These are phyloP conservation scores for Helostoma temminkii DNA, from an alignment of 2,797 vertebrate species.

Conservation along the genomic window DNA sequence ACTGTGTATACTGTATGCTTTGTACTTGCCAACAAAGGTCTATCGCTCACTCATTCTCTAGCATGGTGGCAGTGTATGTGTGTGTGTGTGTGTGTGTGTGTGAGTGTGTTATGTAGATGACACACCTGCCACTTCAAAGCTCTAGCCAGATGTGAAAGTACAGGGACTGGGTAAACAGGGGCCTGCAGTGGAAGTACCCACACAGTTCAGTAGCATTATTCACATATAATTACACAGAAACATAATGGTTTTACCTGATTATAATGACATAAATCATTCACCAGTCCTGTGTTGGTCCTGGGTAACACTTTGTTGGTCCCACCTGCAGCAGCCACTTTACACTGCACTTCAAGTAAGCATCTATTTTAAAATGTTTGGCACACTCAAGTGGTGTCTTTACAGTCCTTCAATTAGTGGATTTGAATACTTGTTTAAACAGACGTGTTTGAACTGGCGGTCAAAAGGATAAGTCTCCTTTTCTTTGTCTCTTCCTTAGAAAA, in stretches of 20 bases:
- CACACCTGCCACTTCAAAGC: slow-evolving; percentile 81
- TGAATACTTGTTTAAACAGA: background rate
- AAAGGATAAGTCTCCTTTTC: background rate
- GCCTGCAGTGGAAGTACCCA: slow-evolving; percentile 63
- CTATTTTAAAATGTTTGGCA: slow-evolving; percentile 5
- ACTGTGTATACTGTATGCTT: slow-evolving; percentile 50
- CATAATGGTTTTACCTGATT: slow-evolving; percentile 57
- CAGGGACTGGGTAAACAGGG: slow-evolving; percentile 46
- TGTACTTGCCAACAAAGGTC: slow-evolving; percentile 54
- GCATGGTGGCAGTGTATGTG: slow-evolving; percentile 11
- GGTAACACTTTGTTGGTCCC: slow-evolving; percentile 49
- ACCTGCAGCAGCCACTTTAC: slow-evolving; percentile 15
- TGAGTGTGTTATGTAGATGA: slow-evolving; percentile 51
- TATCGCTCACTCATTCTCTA: slow-evolving; percentile 26
- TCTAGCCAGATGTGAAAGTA: slow-evolving; percentile 65
- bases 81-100: slow-evolving; percentile 29
- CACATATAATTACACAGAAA: slow-evolving; percentile 59
- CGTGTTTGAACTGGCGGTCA: background rate
- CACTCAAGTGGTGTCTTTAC: background rate
- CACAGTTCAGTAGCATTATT: slow-evolving; percentile 67
- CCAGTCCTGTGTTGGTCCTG: slow-evolving; percentile 13
- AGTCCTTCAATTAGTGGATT: background rate
- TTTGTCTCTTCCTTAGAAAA: no score
- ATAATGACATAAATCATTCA: slow-evolving; percentile 31
- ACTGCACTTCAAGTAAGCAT: slow-evolving; percentile 7